Percentiles rank a stretch among this genome's conserved stretches.
These are phyloP conservation scores for Daktulosphaira vitifoliae DNA, from an alignment of 1,140 invertebrate species.

Conservation along the genomic window DNA sequence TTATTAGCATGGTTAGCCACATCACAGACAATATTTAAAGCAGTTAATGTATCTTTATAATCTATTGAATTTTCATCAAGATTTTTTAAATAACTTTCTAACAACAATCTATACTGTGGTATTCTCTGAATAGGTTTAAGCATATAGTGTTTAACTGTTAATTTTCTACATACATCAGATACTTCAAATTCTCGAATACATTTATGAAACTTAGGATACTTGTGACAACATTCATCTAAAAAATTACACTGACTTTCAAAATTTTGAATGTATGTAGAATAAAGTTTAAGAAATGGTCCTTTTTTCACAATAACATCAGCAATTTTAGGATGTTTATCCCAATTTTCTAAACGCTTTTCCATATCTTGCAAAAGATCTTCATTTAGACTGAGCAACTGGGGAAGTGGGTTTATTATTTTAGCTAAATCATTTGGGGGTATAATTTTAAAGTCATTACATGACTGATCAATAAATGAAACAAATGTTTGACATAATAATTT, in stretches of 20 bases:
- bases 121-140: slow-evolving; percentile 67
- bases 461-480: slow-evolving; percentile 48
- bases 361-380: slow-evolving; percentile 59
- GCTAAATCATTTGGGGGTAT: slow-evolving; percentile 49
- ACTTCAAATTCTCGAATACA: slow-evolving; percentile 60
- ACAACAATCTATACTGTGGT: slow-evolving; percentile 57
- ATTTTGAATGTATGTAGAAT: slow-evolving; percentile 61
- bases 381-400: slow-evolving; percentile 53
- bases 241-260: slow-evolving; percentile 55
- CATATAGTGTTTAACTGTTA: slow-evolving; percentile 63
- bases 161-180: slow-evolving; percentile 52
- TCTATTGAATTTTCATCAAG: slow-evolving; percentile 52
- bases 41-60: slow-evolving; percentile 56
- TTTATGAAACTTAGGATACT: slow-evolving; percentile 53
- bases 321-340: slow-evolving; percentile 53
- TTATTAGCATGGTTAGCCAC: slow-evolving; percentile 69
- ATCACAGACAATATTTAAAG: slow-evolving; percentile 58
- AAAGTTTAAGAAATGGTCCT: slow-evolving; percentile 66
- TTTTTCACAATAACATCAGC: slow-evolving; percentile 68
- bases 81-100: slow-evolving; percentile 58
- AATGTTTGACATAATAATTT: slow-evolving; percentile 62
- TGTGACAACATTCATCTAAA: slow-evolving; percentile 54
- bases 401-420: slow-evolving; percentile 53
- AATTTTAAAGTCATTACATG: slow-evolving; percentile 44
- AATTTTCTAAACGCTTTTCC: slow-evolving; percentile 52